Percentiles rank a stretch among this genome's conserved stretches.
phyloP scores from a whole-genome alignment of 2,888 invertebrate genomes.

The Minunthozetes semirufus region DNA sequence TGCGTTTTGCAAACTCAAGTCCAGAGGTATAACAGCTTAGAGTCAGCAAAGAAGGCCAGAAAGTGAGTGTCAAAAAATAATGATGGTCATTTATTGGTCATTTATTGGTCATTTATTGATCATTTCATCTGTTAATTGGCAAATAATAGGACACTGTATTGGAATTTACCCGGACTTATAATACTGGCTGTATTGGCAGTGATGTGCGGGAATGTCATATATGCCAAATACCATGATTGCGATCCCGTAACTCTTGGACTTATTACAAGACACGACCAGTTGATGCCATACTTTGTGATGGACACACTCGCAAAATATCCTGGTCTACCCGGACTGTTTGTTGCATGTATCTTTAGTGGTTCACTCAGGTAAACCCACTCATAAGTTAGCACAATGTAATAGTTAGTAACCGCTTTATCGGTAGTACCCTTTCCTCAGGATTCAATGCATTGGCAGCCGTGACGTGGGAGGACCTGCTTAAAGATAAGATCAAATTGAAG shows the following conservation, averaged over 20 bases:
- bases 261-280: slow-evolving; percentile 35
- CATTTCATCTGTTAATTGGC: not conserved
- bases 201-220: slow-evolving; percentile 37
- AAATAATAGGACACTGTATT: slow-evolving; percentile 32
- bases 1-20: slow-evolving; percentile 84
- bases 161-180: slow-evolving; percentile 33
- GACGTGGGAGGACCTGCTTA: slow-evolving; percentile 76
- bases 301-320: slow-evolving; percentile 68
- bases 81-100: too few species aligned
- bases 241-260: slow-evolving; percentile 37
- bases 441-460: slow-evolving; percentile 77
- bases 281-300: slow-evolving; percentile 72
- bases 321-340: slow-evolving; percentile 80
- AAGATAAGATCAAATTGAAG: not conserved
- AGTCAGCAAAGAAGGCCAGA: slow-evolving; percentile 60
- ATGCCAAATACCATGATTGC: slow-evolving; percentile 38
- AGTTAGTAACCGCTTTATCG: not conserved
- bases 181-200: slow-evolving; percentile 28
- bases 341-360: slow-evolving; percentile 85
- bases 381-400: too few species aligned
- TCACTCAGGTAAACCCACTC: slow-evolving; percentile 58
- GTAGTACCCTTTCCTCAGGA: slow-evolving; percentile 52
- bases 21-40: slow-evolving; percentile 75
- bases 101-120: too few species aligned
- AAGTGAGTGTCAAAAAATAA: slow-evolving; percentile 34